Conservation (phyloP, 2,888 invertebrate species). For the Epistrophe grossulariae region DNA sequence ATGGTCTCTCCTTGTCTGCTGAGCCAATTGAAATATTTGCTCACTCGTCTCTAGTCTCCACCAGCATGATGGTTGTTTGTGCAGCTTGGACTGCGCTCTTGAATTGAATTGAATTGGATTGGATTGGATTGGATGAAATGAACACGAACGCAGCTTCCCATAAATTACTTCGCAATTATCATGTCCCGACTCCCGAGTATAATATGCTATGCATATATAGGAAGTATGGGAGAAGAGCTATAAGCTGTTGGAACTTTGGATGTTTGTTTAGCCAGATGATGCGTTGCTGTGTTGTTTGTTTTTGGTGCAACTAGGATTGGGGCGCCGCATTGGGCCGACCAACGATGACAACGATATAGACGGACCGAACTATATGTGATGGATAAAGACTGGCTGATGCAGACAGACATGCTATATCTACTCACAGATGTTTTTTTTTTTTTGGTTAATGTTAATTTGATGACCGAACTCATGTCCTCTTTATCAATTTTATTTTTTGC, state of each 20-base stretch:
- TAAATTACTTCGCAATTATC: conserved; percentile 75
- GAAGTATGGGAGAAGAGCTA: conserved; percentile 38
- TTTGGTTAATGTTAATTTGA: conserved; percentile 37
- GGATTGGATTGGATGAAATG: conserved; percentile 65
- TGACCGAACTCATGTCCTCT: conserved; percentile 33
- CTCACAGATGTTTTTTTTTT: conserved; percentile 2
- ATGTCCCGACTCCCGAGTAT: conserved; percentile 58
- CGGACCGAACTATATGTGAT: conserved; percentile 26
- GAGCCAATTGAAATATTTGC: conserved; percentile 73
- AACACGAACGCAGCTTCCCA: conserved; percentile 68
- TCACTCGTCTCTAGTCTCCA: conserved; percentile 4
- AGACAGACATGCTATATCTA: not conserved
- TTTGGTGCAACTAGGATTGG: conserved; percentile 35
- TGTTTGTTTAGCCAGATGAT: conserved; percentile 64
- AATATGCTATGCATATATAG: not conserved
- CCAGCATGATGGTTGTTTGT: not conserved
- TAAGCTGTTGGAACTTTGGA: conserved; percentile 29
- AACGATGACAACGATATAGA: not conserved
- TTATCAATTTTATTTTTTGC: conserved; percentile 28
- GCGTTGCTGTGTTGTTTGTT: conserved; percentile 53
- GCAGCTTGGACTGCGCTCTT: conserved; percentile 53
- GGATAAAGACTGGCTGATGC: conserved; percentile 44
- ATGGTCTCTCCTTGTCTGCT: conserved; percentile 19
- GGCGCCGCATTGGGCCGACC: conserved; percentile 67
- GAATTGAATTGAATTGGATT: conserved; percentile 64